Conservation (phyloP, 2,113 vertebrate genomes). For the Melanerpes aurifrons region DNA sequence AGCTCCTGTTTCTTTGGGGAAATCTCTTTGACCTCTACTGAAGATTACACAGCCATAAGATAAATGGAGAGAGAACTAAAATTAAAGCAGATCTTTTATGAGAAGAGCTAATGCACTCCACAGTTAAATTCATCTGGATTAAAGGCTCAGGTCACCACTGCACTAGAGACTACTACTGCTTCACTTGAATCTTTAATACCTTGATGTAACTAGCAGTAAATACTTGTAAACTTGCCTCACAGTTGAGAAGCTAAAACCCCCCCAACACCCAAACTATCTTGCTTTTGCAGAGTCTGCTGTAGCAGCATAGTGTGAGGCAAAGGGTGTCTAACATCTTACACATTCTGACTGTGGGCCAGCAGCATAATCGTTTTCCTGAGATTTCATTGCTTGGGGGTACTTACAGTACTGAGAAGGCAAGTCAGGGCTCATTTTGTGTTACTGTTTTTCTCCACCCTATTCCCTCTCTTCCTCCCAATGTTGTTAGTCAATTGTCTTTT, state of each 20-base stretch:
- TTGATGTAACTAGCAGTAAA: constrained; percentile 31
- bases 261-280: not conserved
- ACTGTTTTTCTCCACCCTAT: not conserved
- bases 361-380: not conserved
- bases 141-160: constrained; percentile 41
- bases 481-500: constrained; percentile 37
- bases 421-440: constrained; percentile 22
- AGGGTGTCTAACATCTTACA: not conserved
- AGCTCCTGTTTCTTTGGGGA: constrained; percentile 70
- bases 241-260: not conserved
- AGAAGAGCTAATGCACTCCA: constrained; percentile 58
- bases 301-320: not conserved
- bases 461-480: not conserved
- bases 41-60: constrained; percentile 71
- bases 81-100: constrained; percentile 72
- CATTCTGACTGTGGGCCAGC: constrained; percentile 24
- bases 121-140: constrained; percentile 63
- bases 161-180: constrained; percentile 17
- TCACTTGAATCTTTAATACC: constrained; percentile 46
- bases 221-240: not conserved
- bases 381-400: not conserved
- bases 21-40: constrained; percentile 75
- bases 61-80: constrained; percentile 73
- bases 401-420: not conserved
- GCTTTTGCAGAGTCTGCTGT: not conserved